Evolutionary conservation across 2,888 invertebrate species (phyloP).

Genomic region (Nymphalis urticae): DNA sequence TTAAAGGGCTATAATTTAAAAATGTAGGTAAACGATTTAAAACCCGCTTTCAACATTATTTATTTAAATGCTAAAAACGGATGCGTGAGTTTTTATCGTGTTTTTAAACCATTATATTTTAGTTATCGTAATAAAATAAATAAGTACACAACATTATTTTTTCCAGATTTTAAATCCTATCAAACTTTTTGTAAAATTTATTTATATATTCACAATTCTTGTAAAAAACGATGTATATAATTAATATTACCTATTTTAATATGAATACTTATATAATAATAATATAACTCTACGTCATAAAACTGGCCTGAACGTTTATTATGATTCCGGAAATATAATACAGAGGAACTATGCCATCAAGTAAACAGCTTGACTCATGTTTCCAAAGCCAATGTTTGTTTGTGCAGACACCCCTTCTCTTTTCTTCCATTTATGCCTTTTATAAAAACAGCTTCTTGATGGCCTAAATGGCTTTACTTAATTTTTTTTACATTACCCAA

Average conservation of each 20-base stretch:
- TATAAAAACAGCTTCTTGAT: not conserved
- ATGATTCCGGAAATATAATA: not conserved
- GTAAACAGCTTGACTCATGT: not conserved
- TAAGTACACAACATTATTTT: not conserved
- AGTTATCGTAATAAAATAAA: not conserved
- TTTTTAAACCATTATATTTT: not conserved
- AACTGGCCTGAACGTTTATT: not conserved
- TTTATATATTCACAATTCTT: no score
- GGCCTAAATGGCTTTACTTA: not conserved
- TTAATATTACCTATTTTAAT: not conserved
- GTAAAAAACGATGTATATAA: no score
- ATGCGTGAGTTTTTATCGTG: slow-evolving; percentile 4
- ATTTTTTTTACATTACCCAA: not conserved
- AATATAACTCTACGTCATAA: not conserved
- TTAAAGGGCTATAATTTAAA: not conserved
- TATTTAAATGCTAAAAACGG: not conserved
- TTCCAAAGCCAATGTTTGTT: not conserved
- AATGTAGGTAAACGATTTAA: not conserved
- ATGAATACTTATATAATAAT: not conserved
- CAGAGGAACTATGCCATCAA: not conserved
- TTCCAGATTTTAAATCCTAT: not conserved
- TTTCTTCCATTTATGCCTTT: not conserved
- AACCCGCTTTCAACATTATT: not conserved
- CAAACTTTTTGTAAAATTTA: no score
- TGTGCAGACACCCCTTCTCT: not conserved